Percentiles rank a stretch among this genome's conserved stretches.
These are phyloP conservation scores for Trichonephila clavipes DNA, from an alignment of 1,140 invertebrate genomes.

Conservation along the genomic window DNA sequence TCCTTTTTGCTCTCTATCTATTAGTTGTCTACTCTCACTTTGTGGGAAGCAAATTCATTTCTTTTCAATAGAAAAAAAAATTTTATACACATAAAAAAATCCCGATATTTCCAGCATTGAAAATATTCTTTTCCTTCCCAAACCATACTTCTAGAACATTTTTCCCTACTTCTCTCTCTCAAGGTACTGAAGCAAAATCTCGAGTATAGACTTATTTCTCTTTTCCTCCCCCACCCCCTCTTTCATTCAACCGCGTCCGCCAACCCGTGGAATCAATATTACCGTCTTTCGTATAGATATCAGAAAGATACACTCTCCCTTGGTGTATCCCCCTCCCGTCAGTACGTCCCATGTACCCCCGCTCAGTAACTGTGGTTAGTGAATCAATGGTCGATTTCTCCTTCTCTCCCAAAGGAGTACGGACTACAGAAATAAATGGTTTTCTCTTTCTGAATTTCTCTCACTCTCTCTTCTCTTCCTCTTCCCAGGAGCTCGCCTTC, in stretches of 20 bases:
- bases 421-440: slow-evolving; percentile 76
- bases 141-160: slow-evolving; percentile 47
- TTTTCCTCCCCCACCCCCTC: neutral
- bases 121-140: slow-evolving; percentile 65
- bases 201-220: slow-evolving; percentile 72
- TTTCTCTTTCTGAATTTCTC: slow-evolving; percentile 74
- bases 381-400: slow-evolving; percentile 76
- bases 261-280: slow-evolving; percentile 73
- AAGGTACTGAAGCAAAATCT: slow-evolving; percentile 74
- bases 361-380: slow-evolving; percentile 73
- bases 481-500: slow-evolving; percentile 45
- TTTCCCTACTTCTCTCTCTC: slow-evolving; percentile 33
- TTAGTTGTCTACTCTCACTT: slow-evolving; percentile 53
- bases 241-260: slow-evolving; percentile 39
- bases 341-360: slow-evolving; percentile 43
- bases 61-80: slow-evolving; percentile 33
- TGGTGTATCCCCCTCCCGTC: slow-evolving; percentile 43
- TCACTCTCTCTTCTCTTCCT: slow-evolving; percentile 46
- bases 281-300: slow-evolving; percentile 69
- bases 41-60: slow-evolving; percentile 74
- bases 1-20: slow-evolving; percentile 7
- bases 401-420: slow-evolving; percentile 50
- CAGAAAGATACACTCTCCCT: slow-evolving; percentile 74
- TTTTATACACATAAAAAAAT: slow-evolving; percentile 30
- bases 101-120: slow-evolving; percentile 65